A percentile compares a stretch with the other conserved stretches of the same genome.
These are phyloP conservation scores for Penaeus monodon DNA, from an alignment of 2,888 invertebrate genomes.

Conservation along the genomic window DNA sequence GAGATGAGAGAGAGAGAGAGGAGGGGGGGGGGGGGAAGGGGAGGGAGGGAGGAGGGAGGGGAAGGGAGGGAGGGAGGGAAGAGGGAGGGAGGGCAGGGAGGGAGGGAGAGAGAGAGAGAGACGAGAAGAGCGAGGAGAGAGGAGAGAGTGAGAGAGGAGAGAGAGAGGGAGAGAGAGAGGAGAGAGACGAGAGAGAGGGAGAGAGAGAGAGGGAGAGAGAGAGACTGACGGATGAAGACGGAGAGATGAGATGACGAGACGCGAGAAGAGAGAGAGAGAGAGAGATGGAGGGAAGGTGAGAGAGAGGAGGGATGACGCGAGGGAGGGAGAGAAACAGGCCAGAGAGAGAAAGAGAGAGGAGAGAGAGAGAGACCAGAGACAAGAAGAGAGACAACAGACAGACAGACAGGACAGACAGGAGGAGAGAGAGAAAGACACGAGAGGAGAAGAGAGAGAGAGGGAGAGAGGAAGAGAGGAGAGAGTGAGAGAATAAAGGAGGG, in stretches of 20 bases:
- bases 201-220: neutral
- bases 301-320: slow-evolving; percentile 1
- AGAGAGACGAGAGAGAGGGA: slow-evolving; percentile 9
- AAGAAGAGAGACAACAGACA: neutral
- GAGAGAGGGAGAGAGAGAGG: neutral
- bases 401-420: no score
- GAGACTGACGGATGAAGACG: neutral
- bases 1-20: neutral
- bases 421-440: neutral
- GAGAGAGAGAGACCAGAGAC: no score
- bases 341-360: neutral
- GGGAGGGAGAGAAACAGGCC: neutral
- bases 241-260: no score
- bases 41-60: no score
- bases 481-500: neutral
- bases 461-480: neutral
- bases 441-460: neutral
- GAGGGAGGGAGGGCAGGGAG: no score
- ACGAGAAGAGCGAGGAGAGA: neutral
- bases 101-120: neutral
- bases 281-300: neutral
- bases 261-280: neutral
- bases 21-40: no score
- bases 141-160: no score
- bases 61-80: no score